Base-by-base conservation (phyloP, 2,797 vertebrate genomes). In the Notolabrus celidotus region DNA sequence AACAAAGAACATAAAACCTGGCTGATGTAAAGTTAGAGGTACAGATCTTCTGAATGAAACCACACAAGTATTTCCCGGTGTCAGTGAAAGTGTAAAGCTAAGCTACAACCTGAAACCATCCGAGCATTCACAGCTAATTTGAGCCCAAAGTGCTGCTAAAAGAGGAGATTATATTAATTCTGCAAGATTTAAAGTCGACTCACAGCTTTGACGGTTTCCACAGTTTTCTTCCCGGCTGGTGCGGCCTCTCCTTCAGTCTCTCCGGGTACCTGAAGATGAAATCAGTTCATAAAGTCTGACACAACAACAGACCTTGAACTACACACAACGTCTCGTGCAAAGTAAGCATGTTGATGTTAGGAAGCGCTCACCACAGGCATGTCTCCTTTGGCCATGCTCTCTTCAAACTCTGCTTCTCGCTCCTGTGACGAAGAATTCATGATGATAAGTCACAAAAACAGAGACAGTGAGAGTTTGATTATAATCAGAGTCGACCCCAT, bases 141-240 rank as follows among this genome's bases (percentile, higher is more conserved):
- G n/a, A n/a, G n/a, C n/a, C n/a, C n/a, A n/a, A n/a, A n/a, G n/a
- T n/a, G n/a, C n/a, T n/a, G n/a, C n/a, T n/a, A n/a, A n/a, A n/a
- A n/a, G n/a, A n/a, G n/a, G n/a, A n/a, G n/a, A 14, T 36, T 34
- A 12, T 36, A 11, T 16, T 41, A 16, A 17, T 16, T 38, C 6
- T 17, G 6, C 6, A 39, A 1, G 20, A 59, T 5, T 4, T 17
- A 42, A 67, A 19, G 61, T 38, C 0, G 6, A 95, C 96, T 96
- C 90, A 99, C 98, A 58, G 96, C 96, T 95, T 99, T 99, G 76
- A 99, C 93, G 0, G 97, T 99, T 92, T 99, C 97, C 0, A 97
- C 89, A 0, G 96, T 98, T 86, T 98, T 99, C 94, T 93, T 99
- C 22, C 92, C 96, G 1, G 98, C 95, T 29, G 97, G 95, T 6